Conservation (phyloP, 2,888 invertebrate genomes). For the Hetaerina titia region DNA sequence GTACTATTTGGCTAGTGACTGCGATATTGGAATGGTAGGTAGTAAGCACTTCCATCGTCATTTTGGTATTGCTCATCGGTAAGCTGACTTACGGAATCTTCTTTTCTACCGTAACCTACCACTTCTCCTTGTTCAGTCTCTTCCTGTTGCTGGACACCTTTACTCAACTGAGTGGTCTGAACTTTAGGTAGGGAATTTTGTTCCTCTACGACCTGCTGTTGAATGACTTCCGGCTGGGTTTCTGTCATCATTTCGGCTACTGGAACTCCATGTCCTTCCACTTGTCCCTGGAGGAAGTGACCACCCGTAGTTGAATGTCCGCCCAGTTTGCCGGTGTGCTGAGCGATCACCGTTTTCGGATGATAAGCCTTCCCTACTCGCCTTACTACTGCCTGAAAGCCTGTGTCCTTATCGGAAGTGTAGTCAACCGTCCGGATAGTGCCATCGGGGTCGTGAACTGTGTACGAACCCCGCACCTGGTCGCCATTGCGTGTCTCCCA, state of each 20-base stretch:
- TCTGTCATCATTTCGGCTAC: background rate
- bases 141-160: background rate
- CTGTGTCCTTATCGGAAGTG: slow-evolving; percentile 25
- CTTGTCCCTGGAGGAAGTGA: background rate
- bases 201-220: background rate
- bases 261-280: background rate
- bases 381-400: slow-evolving; percentile 39
- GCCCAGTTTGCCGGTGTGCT: background rate
- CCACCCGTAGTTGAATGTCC: background rate
- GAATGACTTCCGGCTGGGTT: background rate
- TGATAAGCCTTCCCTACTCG: slow-evolving; percentile 7
- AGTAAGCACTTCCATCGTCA: background rate
- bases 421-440: slow-evolving; percentile 37
- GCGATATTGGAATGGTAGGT: background rate
- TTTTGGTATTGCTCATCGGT: background rate
- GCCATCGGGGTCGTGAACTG: slow-evolving; percentile 38
- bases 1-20: background rate
- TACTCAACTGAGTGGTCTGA: background rate
- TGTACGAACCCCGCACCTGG: slow-evolving; percentile 22
- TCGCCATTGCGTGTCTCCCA: slow-evolving; percentile 55
- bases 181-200: background rate
- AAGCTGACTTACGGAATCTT: background rate
- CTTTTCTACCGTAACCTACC: background rate
- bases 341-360: background rate
- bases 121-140: background rate